phyloP scores from a whole-genome alignment of 2,113 vertebrate species.

The Neodon shergylaensis region DNA sequence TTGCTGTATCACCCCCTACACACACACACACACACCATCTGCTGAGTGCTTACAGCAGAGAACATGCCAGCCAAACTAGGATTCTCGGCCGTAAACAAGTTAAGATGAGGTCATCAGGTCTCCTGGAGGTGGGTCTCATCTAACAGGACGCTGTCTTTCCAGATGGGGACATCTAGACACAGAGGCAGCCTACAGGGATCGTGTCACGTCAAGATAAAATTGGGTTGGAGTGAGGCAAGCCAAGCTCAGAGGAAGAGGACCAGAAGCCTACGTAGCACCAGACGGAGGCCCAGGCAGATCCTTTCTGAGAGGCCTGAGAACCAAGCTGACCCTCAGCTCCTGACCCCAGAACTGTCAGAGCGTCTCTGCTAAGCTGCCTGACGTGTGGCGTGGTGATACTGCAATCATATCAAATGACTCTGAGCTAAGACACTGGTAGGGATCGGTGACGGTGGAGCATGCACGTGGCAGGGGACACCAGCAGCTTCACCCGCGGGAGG shows the following conservation, averaged over 20 bases:
- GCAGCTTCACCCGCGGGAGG: rapidly evolving
- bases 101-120: neutral
- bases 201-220: rapidly evolving
- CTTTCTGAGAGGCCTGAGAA: neutral
- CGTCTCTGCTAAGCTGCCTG: rapidly evolving
- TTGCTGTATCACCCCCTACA: neutral
- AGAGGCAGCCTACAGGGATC: neutral
- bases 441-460: rapidly evolving
- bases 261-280: rapidly evolving
- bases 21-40: neutral
- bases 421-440: neutral
- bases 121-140: neutral
- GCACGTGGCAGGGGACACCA: rapidly evolving
- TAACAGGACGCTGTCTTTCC: rapidly evolving
- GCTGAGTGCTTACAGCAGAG: rapidly evolving
- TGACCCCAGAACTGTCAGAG: rapidly evolving
- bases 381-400: rapidly evolving
- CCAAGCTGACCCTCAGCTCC: neutral
- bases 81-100: neutral
- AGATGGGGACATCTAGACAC: neutral
- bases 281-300: rapidly evolving
- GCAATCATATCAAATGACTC: neutral
- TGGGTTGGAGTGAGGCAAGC: neutral
- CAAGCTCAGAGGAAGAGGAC: rapidly evolving
- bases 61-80: too few relatives aligned